Conservation (phyloP, 2,888 invertebrate genomes). For the Cephus runcator region DNA sequence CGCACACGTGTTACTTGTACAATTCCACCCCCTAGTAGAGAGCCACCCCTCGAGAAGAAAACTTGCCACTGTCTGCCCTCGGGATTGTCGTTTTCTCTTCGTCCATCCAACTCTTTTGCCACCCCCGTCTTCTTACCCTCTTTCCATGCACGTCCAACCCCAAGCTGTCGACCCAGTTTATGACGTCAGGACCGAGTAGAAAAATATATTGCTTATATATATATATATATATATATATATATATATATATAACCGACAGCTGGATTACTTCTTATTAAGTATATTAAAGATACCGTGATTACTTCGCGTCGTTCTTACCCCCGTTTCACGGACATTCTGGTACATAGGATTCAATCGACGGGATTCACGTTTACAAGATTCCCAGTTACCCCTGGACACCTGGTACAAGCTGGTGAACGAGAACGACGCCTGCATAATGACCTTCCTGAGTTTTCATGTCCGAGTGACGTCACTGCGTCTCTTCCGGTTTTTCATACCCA, state of each 20-base stretch:
- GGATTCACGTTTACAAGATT: not conserved
- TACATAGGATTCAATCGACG: not conserved
- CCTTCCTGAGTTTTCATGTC: not conserved
- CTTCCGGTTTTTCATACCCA: not conserved
- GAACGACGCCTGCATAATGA: not conserved
- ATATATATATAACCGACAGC: not conserved
- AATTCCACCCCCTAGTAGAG: not conserved
- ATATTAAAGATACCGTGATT: not conserved
- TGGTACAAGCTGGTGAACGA: not conserved
- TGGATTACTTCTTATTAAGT: not conserved
- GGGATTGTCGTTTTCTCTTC: not conserved
- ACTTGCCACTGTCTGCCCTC: not conserved
- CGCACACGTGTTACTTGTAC: not conserved
- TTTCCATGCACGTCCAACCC: not conserved
- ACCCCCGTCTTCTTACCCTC: no score
- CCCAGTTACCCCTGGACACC: not conserved
- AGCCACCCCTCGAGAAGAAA: not conserved
- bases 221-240: not conserved
- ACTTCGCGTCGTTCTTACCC: not conserved
- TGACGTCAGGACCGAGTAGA: not conserved
- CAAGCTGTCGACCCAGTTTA: not conserved
- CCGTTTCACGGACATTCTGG: not conserved
- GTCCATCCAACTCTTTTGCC: not conserved
- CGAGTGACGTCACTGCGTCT: not conserved
- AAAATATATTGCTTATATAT: not conserved